phyloP scores from a whole-genome alignment of 2,797 vertebrate species.

The Sitta carolinensis region DNA sequence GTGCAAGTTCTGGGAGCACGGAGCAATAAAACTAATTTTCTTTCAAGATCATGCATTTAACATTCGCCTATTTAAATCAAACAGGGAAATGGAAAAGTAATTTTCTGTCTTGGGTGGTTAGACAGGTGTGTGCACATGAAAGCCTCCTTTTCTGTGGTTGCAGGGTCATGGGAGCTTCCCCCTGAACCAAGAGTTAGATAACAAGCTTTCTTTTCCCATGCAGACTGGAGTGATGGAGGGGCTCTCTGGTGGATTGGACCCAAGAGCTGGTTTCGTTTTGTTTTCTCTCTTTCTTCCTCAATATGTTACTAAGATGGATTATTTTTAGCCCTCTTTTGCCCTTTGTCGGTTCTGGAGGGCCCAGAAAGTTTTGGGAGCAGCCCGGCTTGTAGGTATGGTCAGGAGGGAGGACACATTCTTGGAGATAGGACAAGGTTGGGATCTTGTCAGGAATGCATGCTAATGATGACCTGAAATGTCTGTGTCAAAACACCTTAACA shows the following conservation, averaged over 20 bases:
- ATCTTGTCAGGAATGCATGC: accelerated
- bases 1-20: accelerated
- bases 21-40: not conserved
- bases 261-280: accelerated
- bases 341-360: accelerated
- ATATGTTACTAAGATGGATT: not conserved
- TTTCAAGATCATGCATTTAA: not conserved
- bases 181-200: accelerated
- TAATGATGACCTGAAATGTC: not conserved
- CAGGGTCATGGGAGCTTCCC: not conserved
- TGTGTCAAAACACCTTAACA: not conserved
- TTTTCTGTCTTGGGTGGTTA: not conserved
- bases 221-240: not conserved
- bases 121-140: accelerated
- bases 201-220: not conserved
- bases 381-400: not conserved
- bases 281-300: not conserved
- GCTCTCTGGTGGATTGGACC: not conserved
- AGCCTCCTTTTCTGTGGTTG: accelerated
- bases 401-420: not conserved
- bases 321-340: not conserved
- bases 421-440: not conserved
- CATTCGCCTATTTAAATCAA: not conserved
- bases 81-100: not conserved
- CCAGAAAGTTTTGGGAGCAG: not conserved